Base-by-base conservation (phyloP, 2,797 vertebrate genomes). In the Notamacropus eugenii region DNA sequence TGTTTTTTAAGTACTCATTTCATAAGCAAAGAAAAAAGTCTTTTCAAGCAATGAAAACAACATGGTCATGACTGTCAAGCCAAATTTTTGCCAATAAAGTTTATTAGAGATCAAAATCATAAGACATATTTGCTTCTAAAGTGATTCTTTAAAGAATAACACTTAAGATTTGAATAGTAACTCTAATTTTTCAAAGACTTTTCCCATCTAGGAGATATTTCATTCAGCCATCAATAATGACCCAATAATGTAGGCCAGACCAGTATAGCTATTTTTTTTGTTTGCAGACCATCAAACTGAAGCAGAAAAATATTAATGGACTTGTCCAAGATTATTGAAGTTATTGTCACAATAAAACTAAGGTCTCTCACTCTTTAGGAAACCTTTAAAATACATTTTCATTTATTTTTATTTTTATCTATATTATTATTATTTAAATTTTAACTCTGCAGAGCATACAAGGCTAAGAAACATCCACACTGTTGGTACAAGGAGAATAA, bases 81-180 rank as follows among this genome's bases (percentile, higher is more conserved):
- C 57, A 19, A 74, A 92, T 96, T 96, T 92, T 97, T 91, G 97
- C 31, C 90, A 92, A 46, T 90, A 96, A 52, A 55, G 82, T 93
- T 93, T 94, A 92, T 91, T 92, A 92, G 92, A 97, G 90, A 94
- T 97, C 94, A 97, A 97, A 19, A 46, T 40, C 92, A 91, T 90
- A 97, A 93, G 95, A 54, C 55, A 34, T 55, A 90, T 62, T 67
- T 94, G 82, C 67, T 97, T 92, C 59, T 91, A 50, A 95, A 92
- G 95, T 90, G 95, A 91, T 92, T 82, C 95, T 96, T 82, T 96
- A 28, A 92, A 91, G 52, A 94, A 94, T n/a, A 95, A 93, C 34
- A 90, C 96, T 93, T 74, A 57, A 95, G 62, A 3, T 91, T 92
- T 54, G 54, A 55, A 90, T 28, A 57, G 16, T 74, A 11, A 90